These are phyloP conservation scores for Sebastes umbrosus DNA, from an alignment of 2,797 vertebrate genomes.

Conservation along the genomic window DNA sequence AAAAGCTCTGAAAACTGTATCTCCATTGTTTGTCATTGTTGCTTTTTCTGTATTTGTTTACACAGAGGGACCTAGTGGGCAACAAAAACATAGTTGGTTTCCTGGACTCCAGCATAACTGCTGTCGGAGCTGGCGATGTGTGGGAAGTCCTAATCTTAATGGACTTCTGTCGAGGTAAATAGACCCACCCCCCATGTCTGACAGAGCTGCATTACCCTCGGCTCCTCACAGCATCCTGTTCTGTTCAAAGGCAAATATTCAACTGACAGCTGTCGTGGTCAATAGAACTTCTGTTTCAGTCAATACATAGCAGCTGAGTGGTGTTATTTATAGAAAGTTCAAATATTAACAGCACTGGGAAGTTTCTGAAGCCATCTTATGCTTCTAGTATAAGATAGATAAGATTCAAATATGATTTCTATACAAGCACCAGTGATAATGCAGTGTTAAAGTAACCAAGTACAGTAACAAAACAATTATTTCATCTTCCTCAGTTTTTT, in stretches of 20 bases:
- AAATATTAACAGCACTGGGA: neutral
- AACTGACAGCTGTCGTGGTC: neutral
- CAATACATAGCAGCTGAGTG: neutral
- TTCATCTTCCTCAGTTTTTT: neutral
- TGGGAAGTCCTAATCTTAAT: constrained; percentile 99
- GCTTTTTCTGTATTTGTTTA: constrained; percentile 43
- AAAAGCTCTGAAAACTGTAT: neutral
- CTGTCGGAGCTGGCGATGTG: constrained; percentile 93
- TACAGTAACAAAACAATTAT: neutral
- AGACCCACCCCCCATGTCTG: neutral
- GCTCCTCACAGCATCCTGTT: constrained; percentile 22
- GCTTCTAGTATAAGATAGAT: neutral
- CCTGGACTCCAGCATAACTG: constrained; percentile 95
- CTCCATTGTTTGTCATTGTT: constrained; percentile 10
- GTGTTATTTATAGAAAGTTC: constrained; percentile 17
- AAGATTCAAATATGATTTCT: neutral
- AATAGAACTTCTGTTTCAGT: constrained; percentile 17
- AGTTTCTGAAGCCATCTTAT: neutral
- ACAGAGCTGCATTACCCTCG: constrained; percentile 12
- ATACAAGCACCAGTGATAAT: neutral
- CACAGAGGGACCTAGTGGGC: constrained; percentile 92
- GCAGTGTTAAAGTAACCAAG: neutral
- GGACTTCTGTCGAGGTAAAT: constrained; percentile 96
- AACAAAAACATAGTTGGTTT: constrained; percentile 98
- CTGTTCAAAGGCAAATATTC: constrained; percentile 7